Conservation (phyloP, 1,140 invertebrate genomes). For the Zaprionus tsacasi region DNA sequence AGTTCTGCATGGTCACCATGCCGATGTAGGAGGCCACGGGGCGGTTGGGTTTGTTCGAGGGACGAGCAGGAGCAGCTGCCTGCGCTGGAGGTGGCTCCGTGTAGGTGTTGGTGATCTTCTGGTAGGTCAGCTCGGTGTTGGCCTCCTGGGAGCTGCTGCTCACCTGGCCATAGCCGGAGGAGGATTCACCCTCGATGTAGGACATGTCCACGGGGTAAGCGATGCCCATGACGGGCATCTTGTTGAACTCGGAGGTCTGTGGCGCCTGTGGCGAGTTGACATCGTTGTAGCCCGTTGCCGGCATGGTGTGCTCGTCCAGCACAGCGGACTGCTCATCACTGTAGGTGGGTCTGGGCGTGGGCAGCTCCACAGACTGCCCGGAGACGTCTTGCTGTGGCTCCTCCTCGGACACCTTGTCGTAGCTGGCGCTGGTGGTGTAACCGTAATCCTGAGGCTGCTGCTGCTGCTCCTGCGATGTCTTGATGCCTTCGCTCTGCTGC, state of each 20-base stretch:
- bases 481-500: slow-evolving; percentile 27
- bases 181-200: slow-evolving; percentile 69
- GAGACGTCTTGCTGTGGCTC: slow-evolving; percentile 61
- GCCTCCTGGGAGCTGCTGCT: slow-evolving; percentile 50
- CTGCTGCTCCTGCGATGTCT: slow-evolving; percentile 37
- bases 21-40: slow-evolving; percentile 76
- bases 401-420: slow-evolving; percentile 55
- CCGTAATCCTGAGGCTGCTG: slow-evolving; percentile 50
- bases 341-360: slow-evolving; percentile 59
- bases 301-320: slow-evolving; percentile 76
- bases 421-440: slow-evolving; percentile 58
- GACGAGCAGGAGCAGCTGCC: slow-evolving; percentile 49
- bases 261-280: slow-evolving; percentile 36
- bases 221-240: slow-evolving; percentile 77
- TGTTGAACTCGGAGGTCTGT: slow-evolving; percentile 78
- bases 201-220: slow-evolving; percentile 80
- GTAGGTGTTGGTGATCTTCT: slow-evolving; percentile 59
- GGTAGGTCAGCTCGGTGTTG: slow-evolving; percentile 58
- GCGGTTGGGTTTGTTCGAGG: slow-evolving; percentile 54
- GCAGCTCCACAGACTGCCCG: slow-evolving; percentile 54
- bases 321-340: slow-evolving; percentile 57
- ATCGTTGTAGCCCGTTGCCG: slow-evolving; percentile 70
- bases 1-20: slow-evolving; percentile 76
- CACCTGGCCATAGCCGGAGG: slow-evolving; percentile 33
- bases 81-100: slow-evolving; percentile 52